Percentiles rank a stretch among this genome's conserved stretches.
phyloP scores from a whole-genome alignment of 2,888 invertebrate species.

The Drosophila meridionalis region DNA sequence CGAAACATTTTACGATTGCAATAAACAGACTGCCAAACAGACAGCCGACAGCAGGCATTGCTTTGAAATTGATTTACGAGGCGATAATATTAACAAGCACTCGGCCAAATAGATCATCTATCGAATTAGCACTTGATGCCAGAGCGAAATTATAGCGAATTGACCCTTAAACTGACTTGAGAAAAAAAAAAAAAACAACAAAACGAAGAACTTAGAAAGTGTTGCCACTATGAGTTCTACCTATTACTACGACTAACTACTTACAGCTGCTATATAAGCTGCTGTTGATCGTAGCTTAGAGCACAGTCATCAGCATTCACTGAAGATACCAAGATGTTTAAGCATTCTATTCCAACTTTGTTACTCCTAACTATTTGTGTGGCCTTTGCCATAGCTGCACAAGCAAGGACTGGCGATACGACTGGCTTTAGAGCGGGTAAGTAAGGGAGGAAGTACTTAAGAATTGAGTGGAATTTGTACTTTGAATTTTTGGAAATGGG shows the following conservation, averaged over 20 bases:
- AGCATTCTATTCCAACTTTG: slow-evolving; percentile 23
- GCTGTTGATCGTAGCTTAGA: background rate
- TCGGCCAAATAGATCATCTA: slow-evolving; percentile 35
- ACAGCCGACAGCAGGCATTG: slow-evolving; percentile 8
- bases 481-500: background rate
- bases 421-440: slow-evolving; percentile 11
- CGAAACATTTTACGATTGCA: slow-evolving; percentile 63
- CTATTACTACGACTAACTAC: background rate
- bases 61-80: slow-evolving; percentile 64
- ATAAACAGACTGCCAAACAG: slow-evolving; percentile 49
- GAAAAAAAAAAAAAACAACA: background rate
- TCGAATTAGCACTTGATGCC: slow-evolving; percentile 36
- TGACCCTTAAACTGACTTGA: background rate
- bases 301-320: slow-evolving; percentile 50
- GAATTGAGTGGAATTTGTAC: background rate
- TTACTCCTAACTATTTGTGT: slow-evolving; percentile 27
- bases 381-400: slow-evolving; percentile 17
- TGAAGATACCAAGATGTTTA: slow-evolving; percentile 43
- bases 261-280: slow-evolving; percentile 49
- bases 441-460: background rate
- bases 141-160: slow-evolving; percentile 41
- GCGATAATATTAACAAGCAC: slow-evolving; percentile 50
- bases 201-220: slow-evolving; percentile 16
- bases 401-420: background rate
- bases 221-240: background rate